Percentiles rank a stretch among this genome's conserved stretches.
phyloP scores from a whole-genome alignment of 2,888 invertebrate genomes.

The Drosophila falleni region DNA sequence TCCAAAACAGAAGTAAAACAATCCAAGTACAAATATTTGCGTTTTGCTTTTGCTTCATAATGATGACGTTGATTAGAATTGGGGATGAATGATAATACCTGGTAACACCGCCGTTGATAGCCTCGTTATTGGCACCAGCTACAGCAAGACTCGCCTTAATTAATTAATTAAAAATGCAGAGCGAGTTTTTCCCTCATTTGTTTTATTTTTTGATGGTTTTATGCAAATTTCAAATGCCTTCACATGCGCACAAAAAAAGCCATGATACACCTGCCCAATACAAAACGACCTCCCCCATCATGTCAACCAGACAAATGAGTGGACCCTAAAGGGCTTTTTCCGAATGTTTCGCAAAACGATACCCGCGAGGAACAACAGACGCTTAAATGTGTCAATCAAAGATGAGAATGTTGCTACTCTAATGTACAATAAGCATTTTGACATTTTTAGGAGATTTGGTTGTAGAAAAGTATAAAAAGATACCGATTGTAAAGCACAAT shows the following conservation, averaged over 20 bases:
- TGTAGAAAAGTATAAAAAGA: not conserved
- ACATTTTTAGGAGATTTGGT: not conserved
- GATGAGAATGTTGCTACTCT: constrained; percentile 25
- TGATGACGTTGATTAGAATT: constrained; percentile 67
- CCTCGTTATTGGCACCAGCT: constrained; percentile 69
- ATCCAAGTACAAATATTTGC: constrained; percentile 73
- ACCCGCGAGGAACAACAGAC: constrained; percentile 26
- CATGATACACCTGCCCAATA: constrained; percentile 34
- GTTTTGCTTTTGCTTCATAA: constrained; percentile 45
- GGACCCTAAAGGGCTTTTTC: constrained; percentile 37
- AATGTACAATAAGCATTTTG: not conserved
- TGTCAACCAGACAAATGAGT: constrained; percentile 24
- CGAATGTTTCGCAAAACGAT: constrained; percentile 19
- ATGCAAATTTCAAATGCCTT: constrained; percentile 68
- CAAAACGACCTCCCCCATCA: constrained; percentile 45
- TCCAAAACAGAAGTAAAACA: constrained; percentile 29
- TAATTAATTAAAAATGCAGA: constrained; percentile 81
- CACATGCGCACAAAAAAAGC: constrained; percentile 22
- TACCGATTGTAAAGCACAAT: not conserved
- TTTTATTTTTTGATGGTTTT: constrained; percentile 42
- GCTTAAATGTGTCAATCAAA: constrained; percentile 48
- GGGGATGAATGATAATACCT: constrained; percentile 27
- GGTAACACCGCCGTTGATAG: constrained; percentile 65
- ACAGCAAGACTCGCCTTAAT: constrained; percentile 64
- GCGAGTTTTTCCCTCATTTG: constrained; percentile 37